Evolutionary conservation across 1,140 invertebrate genomes (phyloP).

Genomic region (Heliconius himera): DNA sequence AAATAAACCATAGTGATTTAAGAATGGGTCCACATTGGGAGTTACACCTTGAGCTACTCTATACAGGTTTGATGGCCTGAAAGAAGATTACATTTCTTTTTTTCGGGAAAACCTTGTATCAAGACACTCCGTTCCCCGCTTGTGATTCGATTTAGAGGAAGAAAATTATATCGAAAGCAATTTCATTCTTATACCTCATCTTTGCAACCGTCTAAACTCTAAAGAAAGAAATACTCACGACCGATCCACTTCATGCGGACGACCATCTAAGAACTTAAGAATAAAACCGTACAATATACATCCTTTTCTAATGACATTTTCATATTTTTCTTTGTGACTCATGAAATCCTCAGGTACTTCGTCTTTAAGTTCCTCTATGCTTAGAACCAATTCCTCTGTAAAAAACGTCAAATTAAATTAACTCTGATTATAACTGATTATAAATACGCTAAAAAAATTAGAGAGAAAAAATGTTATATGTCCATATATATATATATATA

Average conservation of each 20-base stretch:
- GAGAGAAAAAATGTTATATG: too few relatives aligned
- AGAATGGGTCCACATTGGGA: constrained; percentile 16
- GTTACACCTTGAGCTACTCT: constrained; percentile 3
- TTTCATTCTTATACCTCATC: too few relatives aligned
- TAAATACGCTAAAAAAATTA: too few relatives aligned
- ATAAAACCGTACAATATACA: constrained; percentile 83
- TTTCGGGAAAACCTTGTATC: too few relatives aligned
- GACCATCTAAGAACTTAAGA: constrained; percentile 43
- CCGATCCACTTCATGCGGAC: constrained; percentile 84
- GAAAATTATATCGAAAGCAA: too few relatives aligned
- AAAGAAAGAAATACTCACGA: constrained; percentile 40
- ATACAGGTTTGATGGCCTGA: too few relatives aligned
- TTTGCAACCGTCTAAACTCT: too few relatives aligned
- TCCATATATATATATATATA: too few relatives aligned
- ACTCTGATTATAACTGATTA: background rate
- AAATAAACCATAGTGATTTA: constrained; percentile 93
- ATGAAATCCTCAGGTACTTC: constrained; percentile 88
- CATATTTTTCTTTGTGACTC: constrained; percentile 92
- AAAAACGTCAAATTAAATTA: background rate
- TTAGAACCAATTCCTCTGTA: constrained; percentile 4
- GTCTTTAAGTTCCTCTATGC: constrained; percentile 86
- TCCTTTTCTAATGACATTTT: constrained; percentile 87
- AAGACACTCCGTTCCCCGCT: too few relatives aligned
- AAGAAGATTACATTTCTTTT: too few relatives aligned
- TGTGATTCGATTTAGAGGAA: too few relatives aligned